These are phyloP conservation scores for Atethmia centrago DNA, from an alignment of 2,888 invertebrate genomes.

Conservation along the genomic window DNA sequence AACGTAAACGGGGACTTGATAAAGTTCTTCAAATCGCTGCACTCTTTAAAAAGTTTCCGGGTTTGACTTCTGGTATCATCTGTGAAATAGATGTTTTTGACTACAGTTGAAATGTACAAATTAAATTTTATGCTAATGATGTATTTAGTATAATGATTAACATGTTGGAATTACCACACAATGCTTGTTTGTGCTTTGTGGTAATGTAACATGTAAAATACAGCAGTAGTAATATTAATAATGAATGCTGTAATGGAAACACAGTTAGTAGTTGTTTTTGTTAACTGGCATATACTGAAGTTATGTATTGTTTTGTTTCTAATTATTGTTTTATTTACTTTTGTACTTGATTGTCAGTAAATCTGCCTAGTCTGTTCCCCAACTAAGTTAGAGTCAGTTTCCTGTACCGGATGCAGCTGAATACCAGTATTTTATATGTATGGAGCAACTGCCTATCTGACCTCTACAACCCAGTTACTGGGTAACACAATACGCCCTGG, in stretches of 20 bases:
- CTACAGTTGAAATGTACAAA: conserved; percentile 38
- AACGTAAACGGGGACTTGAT: conserved; percentile 88
- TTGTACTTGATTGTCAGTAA: too few species aligned
- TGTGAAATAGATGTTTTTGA: conserved; percentile 49
- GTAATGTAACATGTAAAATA: conserved; percentile 8
- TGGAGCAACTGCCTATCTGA: too few species aligned
- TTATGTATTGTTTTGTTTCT: neutral
- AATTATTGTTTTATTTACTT: too few species aligned
- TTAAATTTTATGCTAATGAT: conserved; percentile 15
- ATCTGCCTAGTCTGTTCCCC: too few species aligned
- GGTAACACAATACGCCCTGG: too few species aligned
- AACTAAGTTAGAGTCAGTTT: too few species aligned
- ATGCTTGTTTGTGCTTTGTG: conserved; percentile 40
- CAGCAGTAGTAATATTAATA: neutral
- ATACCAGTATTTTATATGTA: too few species aligned
- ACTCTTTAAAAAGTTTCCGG: conserved; percentile 79
- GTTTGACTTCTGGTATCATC: conserved; percentile 82
- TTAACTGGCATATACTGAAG: neutral
- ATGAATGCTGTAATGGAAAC: neutral
- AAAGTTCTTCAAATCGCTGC: conserved; percentile 84
- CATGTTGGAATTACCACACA: conserved; percentile 58
- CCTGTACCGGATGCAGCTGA: too few species aligned
- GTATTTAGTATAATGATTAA: conserved; percentile 22
- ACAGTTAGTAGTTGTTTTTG: conserved; percentile 4
- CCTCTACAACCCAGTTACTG: too few species aligned